Percentiles rank a stretch among this genome's conserved stretches.
Evolutionary conservation across 2,113 vertebrate genomes (phyloP).

Genomic region (Xyliphius kryptos): DNA sequence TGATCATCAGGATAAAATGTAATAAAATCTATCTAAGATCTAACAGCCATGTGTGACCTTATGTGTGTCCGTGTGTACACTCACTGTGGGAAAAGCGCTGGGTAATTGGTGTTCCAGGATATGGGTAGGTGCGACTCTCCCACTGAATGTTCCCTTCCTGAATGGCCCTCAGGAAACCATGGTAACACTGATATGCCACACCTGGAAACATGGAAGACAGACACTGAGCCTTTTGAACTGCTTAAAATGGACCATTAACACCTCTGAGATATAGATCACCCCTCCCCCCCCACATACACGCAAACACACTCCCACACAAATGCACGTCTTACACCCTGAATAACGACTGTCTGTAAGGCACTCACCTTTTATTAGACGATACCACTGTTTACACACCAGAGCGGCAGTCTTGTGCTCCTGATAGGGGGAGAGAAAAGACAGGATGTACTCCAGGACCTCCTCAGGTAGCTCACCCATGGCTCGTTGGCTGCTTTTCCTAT

Average conservation of each 20-base stretch:
- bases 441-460: slow-evolving; percentile 93
- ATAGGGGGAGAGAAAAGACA: slow-evolving; percentile 95
- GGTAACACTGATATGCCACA: slow-evolving; percentile 95
- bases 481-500: too few species aligned
- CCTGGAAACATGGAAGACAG: slow-evolving; percentile 58
- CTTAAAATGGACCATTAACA: slow-evolving; percentile 9
- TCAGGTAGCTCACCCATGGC: slow-evolving; percentile 48
- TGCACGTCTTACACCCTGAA: background rate
- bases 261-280: background rate
- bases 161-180: slow-evolving; percentile 92
- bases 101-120: slow-evolving; percentile 94
- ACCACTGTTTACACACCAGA: slow-evolving; percentile 97
- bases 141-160: slow-evolving; percentile 97
- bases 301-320: background rate
- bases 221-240: slow-evolving; percentile 14
- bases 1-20: too few species aligned
- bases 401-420: slow-evolving; percentile 97
- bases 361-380: slow-evolving; percentile 98
- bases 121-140: slow-evolving; percentile 97
- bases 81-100: slow-evolving; percentile 98
- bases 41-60: too few species aligned
- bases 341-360: too few species aligned
- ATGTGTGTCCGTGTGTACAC: slow-evolving; percentile 48
- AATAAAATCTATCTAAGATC: too few species aligned
- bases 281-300: background rate